Conservation (phyloP, 2,888 invertebrate genomes). For the Cheilosia urbana region DNA sequence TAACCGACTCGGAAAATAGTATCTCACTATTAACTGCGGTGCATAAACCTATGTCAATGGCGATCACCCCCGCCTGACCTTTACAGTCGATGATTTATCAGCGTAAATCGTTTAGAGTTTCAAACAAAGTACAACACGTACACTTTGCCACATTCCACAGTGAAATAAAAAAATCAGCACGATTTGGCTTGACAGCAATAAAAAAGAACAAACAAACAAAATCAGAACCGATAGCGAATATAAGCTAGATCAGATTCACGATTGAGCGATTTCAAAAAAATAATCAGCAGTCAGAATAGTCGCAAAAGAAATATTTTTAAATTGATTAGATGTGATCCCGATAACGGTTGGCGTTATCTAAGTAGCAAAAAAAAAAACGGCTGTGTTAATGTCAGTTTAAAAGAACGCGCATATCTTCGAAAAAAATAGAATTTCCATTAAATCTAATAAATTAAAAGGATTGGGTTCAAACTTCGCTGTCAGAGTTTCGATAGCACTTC, state of each 20-base stretch:
- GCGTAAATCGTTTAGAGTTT: constrained; percentile 11
- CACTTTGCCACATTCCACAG: constrained; percentile 24
- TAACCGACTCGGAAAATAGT: background rate
- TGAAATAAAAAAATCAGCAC: constrained; percentile 22
- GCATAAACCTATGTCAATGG: background rate
- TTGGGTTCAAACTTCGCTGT: too few relatives aligned
- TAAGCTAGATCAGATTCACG: constrained; percentile 47
- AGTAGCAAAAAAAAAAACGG: background rate
- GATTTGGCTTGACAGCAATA: constrained; percentile 45
- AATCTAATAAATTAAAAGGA: too few relatives aligned
- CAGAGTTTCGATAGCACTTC: too few relatives aligned
- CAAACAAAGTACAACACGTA: constrained; percentile 35
- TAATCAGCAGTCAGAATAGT: constrained; percentile 8
- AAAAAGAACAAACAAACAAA: constrained; percentile 17
- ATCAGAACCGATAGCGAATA: constrained; percentile 20
- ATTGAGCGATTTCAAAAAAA: constrained; percentile 15
- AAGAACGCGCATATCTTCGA: background rate
- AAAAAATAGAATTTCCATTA: background rate
- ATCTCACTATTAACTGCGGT: constrained; percentile 27
- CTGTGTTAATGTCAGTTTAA: background rate
- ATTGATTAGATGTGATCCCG: background rate
- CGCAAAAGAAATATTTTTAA: background rate
- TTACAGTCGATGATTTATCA: constrained; percentile 14
- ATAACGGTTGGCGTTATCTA: constrained; percentile 6
- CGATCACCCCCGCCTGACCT: constrained; percentile 1